phyloP scores from a whole-genome alignment of 2,888 invertebrate species.

The Lomographa bimaculata region DNA sequence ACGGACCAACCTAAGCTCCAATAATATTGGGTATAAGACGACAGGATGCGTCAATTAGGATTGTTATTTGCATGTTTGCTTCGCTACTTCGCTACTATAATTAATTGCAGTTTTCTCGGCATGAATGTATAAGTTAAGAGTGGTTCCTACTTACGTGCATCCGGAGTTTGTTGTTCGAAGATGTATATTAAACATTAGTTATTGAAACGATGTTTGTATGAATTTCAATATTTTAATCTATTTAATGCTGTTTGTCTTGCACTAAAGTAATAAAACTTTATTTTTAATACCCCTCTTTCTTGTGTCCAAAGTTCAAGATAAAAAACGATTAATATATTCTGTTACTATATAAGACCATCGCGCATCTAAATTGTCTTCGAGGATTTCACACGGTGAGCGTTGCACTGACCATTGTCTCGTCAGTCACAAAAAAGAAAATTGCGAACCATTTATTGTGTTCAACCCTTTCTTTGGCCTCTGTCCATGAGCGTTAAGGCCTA shows the following conservation, averaged over 20 bases:
- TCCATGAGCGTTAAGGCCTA: slow-evolving; percentile 66
- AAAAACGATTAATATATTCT: slow-evolving; percentile 44
- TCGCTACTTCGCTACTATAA: slow-evolving; percentile 21
- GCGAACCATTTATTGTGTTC: slow-evolving; percentile 61
- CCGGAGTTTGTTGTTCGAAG: slow-evolving; percentile 3
- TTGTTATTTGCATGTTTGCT: slow-evolving; percentile 30
- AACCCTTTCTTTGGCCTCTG: slow-evolving; percentile 68
- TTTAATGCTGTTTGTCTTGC: no score
- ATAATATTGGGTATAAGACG: slow-evolving; percentile 41
- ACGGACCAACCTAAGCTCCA: slow-evolving; percentile 46
- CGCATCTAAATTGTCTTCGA: slow-evolving; percentile 44
- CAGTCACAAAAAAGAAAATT: slow-evolving; percentile 70
- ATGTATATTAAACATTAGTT: no score
- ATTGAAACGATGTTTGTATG: no score
- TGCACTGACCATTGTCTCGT: slow-evolving; percentile 73
- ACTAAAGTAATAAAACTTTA: no score
- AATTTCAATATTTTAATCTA: no score
- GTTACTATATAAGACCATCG: slow-evolving; percentile 45
- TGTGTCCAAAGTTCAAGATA: no score
- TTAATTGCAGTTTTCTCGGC: slow-evolving; percentile 18
- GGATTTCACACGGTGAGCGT: slow-evolving; percentile 72
- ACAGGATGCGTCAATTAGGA: slow-evolving; percentile 44
- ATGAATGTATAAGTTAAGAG: no score
- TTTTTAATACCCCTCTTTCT: no score
- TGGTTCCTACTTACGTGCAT: no score